phyloP scores from a whole-genome alignment of 2,797 vertebrate species.

The Sebastes cheni region DNA sequence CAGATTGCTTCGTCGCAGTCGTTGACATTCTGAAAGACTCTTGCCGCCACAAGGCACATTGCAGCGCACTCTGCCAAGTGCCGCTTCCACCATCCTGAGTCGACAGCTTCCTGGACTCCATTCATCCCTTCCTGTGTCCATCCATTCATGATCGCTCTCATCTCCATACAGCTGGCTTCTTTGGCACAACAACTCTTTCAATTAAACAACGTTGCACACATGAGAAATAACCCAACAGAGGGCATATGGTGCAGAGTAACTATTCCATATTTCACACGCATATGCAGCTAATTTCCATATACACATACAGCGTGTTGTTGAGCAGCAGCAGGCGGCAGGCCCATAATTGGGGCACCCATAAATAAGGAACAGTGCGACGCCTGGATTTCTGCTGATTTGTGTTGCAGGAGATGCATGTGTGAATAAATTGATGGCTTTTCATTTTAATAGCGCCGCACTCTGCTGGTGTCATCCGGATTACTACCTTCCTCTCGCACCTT shows the following conservation, averaged over 20 bases:
- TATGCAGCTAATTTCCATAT: slow-evolving; percentile 46
- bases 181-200: slow-evolving; percentile 55
- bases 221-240: slow-evolving; percentile 20
- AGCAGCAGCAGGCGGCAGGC: slow-evolving; percentile 47
- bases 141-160: slow-evolving; percentile 69
- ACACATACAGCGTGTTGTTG: slow-evolving; percentile 1
- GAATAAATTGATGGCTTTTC: slow-evolving; percentile 54
- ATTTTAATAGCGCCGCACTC: slow-evolving; percentile 40
- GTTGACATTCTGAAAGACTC: slow-evolving; percentile 33
- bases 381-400: slow-evolving; percentile 62
- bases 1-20: slow-evolving; percentile 16
- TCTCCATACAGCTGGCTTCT: slow-evolving; percentile 79
- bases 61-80: slow-evolving; percentile 41
- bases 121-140: slow-evolving; percentile 74
- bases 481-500: slow-evolving; percentile 5
- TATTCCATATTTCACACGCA: slow-evolving; percentile 48
- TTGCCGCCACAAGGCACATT: slow-evolving; percentile 29
- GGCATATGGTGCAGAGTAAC: slow-evolving; percentile 36
- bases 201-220: slow-evolving; percentile 37
- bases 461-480: slow-evolving; percentile 20
- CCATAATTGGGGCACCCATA: slow-evolving; percentile 64
- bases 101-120: slow-evolving; percentile 66
- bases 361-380: slow-evolving; percentile 55
- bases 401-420: slow-evolving; percentile 35
- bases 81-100: slow-evolving; percentile 54